Percentiles rank a stretch among this genome's conserved stretches.
phyloP scores from a whole-genome alignment of 2,797 vertebrate genomes.

The Pseudomugil tenellus region DNA sequence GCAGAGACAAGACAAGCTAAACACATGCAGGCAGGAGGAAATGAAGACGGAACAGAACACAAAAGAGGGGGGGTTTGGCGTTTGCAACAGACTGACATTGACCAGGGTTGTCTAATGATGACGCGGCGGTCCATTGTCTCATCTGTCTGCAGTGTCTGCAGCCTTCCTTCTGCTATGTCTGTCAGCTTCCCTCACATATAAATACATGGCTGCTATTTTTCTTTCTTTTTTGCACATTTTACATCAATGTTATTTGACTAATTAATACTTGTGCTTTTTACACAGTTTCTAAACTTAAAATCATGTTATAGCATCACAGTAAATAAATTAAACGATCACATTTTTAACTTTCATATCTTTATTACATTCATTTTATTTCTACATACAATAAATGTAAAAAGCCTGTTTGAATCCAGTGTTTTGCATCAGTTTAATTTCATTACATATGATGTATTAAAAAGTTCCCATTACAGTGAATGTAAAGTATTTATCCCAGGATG shows the following conservation, averaged over 20 bases:
- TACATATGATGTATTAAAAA: too few relatives aligned
- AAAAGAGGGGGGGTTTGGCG: constrained; percentile 40
- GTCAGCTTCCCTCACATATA: constrained; percentile 12
- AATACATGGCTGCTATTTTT: constrained; percentile 8
- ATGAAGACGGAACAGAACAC: constrained; percentile 32
- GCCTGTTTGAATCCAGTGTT: not conserved
- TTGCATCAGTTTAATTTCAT: not conserved
- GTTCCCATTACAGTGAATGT: not conserved
- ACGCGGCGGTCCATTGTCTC: constrained; percentile 63
- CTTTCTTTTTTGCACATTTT: not conserved
- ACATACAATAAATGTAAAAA: not conserved
- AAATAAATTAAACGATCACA: not conserved
- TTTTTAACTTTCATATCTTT: not conserved
- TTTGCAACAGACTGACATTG: constrained; percentile 73
- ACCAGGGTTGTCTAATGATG: constrained; percentile 65
- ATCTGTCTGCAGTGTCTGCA: constrained; percentile 42
- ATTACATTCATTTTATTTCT: not conserved
- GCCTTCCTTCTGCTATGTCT: constrained; percentile 20
- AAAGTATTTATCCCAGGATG: not conserved
- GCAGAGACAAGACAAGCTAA: constrained; percentile 6
- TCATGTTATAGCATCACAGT: not conserved
- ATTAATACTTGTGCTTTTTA: not conserved
- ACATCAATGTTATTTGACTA: not conserved
- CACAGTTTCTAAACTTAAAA: not conserved
- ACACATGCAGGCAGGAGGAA: constrained; percentile 21